phyloP scores from a whole-genome alignment of 1,140 invertebrate species.

The Campoletis sonorensis region DNA sequence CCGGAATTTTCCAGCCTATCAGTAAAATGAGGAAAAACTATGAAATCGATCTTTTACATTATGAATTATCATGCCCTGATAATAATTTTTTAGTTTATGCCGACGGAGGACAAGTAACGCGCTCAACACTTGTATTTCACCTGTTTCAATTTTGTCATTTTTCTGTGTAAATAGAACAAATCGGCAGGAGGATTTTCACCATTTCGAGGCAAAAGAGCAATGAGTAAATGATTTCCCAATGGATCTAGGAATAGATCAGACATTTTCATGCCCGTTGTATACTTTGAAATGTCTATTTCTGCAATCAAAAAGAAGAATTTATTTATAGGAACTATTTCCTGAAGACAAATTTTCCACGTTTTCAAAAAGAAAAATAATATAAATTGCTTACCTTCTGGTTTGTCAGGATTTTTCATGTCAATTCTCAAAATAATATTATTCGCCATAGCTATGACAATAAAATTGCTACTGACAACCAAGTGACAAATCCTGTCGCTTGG shows the following conservation, averaged over 20 bases:
- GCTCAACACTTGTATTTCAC: constrained; percentile 59
- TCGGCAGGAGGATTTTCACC: constrained; percentile 82
- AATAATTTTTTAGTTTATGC: neutral
- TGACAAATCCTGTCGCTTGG: constrained; percentile 88
- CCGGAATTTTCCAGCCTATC: constrained; percentile 80
- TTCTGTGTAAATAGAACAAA: constrained; percentile 86
- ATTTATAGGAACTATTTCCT: constrained; percentile 59
- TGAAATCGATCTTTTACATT: constrained; percentile 37
- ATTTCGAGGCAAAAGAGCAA: constrained; percentile 83
- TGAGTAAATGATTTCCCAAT: constrained; percentile 88
- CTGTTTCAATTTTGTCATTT: constrained; percentile 81
- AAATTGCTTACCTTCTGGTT: constrained; percentile 82
- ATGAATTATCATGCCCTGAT: neutral
- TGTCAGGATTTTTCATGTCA: constrained; percentile 87
- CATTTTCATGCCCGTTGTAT: constrained; percentile 80
- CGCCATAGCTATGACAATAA: constrained; percentile 89
- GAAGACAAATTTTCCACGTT: constrained; percentile 47
- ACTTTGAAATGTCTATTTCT: constrained; percentile 82
- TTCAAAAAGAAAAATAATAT: constrained; percentile 28
- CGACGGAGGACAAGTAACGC: too few species aligned
- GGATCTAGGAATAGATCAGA: constrained; percentile 91
- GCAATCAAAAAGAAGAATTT: constrained; percentile 29
- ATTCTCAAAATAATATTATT: constrained; percentile 89
- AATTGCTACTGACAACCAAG: constrained; percentile 88
- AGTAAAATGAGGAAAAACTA: constrained; percentile 43